Evolutionary conservation across 2,888 invertebrate genomes (phyloP).

Genomic region (Drosophila vallismaia): DNA sequence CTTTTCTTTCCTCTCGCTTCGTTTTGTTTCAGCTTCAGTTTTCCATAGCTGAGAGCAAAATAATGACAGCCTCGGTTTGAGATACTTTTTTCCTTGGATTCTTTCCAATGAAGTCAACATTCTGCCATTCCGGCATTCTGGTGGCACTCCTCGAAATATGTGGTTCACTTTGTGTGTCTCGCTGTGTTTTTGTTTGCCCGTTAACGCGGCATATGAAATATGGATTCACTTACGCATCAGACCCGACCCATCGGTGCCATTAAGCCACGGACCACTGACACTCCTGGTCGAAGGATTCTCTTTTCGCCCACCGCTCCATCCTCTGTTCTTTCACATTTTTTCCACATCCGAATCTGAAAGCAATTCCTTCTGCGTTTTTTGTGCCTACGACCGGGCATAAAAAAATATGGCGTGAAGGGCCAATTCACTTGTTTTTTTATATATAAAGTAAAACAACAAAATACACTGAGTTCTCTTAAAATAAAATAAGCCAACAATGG

Average conservation of each 20-base stretch:
- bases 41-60: constrained; percentile 48
- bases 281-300: constrained; percentile 29
- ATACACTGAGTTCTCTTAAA: not conserved
- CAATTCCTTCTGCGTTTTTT: constrained; percentile 4
- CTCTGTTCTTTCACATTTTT: constrained; percentile 14
- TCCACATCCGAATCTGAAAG: constrained; percentile 8
- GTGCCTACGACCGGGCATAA: constrained; percentile 38
- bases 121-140: constrained; percentile 17
- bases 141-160: constrained; percentile 28
- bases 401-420: constrained; percentile 23
- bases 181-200: constrained; percentile 48
- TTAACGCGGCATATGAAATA: constrained; percentile 81
- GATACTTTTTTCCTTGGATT: constrained; percentile 46
- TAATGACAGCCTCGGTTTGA: constrained; percentile 72
- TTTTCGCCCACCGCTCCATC: not conserved
- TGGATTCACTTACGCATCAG: constrained; percentile 82
- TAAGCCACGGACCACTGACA: constrained; percentile 56
- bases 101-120: constrained; percentile 38
- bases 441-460: not conserved
- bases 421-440: constrained; percentile 36
- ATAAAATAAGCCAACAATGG: not conserved
- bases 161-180: constrained; percentile 48
- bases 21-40: constrained; percentile 26
- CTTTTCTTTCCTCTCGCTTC: constrained; percentile 43
- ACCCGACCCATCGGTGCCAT: constrained; percentile 77